Evolutionary conservation across 2,888 invertebrate species (phyloP).

Genomic region (Gymnocheta viridis): DNA sequence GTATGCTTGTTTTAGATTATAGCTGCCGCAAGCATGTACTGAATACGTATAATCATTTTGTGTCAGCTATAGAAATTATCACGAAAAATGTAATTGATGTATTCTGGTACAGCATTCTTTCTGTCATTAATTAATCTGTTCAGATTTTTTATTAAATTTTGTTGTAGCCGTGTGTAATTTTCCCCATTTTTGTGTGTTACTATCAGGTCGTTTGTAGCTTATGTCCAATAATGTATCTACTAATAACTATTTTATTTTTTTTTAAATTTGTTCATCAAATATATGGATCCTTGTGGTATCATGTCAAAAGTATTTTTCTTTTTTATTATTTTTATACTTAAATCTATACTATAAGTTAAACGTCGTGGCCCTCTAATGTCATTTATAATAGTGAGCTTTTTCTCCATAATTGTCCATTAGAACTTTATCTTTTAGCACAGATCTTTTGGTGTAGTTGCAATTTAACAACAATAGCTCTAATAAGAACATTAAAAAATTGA

Average conservation of each 20-base stretch:
- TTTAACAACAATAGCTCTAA: conserved; percentile 53
- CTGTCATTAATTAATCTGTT: too few species aligned
- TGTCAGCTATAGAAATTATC: too few species aligned
- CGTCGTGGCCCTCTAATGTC: conserved; percentile 53
- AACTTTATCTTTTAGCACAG: conserved; percentile 74
- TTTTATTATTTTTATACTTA: background rate
- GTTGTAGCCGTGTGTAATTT: background rate
- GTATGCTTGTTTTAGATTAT: too few species aligned
- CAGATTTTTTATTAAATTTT: background rate
- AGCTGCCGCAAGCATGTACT: too few species aligned
- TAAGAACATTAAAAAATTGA: conserved; percentile 31
- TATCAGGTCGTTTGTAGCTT: conserved; percentile 3
- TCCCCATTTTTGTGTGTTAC: background rate
- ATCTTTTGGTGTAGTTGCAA: conserved; percentile 73
- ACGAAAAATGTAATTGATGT: too few species aligned
- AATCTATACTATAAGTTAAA: conserved; percentile 37
- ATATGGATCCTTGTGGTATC: conserved; percentile 30
- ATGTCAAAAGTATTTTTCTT: conserved; percentile 52
- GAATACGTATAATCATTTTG: too few species aligned
- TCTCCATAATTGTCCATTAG: conserved; percentile 64
- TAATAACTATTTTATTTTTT: conserved; percentile 4
- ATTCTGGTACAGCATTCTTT: background rate
- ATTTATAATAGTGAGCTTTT: conserved; percentile 43
- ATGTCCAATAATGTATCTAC: conserved; percentile 8
- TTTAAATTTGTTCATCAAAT: conserved; percentile 3